phyloP scores from a whole-genome alignment of 2,888 invertebrate species.

The Drosophila dives region DNA sequence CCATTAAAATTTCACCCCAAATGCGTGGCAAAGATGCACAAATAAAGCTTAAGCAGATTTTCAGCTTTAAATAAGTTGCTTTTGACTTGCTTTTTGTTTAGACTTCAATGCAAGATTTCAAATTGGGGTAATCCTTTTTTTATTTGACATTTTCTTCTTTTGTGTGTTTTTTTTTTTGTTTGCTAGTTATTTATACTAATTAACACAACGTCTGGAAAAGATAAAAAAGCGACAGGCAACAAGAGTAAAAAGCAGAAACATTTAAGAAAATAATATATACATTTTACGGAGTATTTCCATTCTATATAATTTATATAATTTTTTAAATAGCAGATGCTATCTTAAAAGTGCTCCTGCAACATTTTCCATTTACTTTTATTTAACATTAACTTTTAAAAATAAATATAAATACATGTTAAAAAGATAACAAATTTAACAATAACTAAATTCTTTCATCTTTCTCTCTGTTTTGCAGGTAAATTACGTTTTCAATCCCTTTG shows the following conservation, averaged over 20 bases:
- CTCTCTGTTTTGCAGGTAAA: conserved; percentile 54
- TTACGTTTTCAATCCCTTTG: conserved; percentile 4
- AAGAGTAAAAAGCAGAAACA: neutral
- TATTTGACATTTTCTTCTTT: conserved; percentile 2
- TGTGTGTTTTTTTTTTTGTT: conserved; percentile 26
- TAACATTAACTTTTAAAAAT: neutral
- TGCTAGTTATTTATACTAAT: conserved; percentile 58
- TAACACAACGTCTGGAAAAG: conserved; percentile 14
- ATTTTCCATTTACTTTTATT: neutral
- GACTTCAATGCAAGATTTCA: conserved; percentile 11
- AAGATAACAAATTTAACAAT: neutral
- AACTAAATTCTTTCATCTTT: conserved; percentile 11
- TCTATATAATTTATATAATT: neutral
- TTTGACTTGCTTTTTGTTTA: conserved; percentile 46
- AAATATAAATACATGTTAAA: neutral
- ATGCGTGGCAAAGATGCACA: neutral
- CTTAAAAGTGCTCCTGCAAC: neutral
- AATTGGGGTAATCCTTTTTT: conserved; percentile 26
- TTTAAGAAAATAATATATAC: neutral
- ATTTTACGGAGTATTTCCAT: no score
- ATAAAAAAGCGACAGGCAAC: neutral
- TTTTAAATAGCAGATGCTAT: neutral
- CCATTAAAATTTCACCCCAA: conserved; percentile 1
- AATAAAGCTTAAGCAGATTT: conserved; percentile 10
- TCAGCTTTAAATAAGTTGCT: conserved; percentile 59